Base-by-base conservation (phyloP, 2,888 invertebrate species). In the Leptothorax acervorum region DNA sequence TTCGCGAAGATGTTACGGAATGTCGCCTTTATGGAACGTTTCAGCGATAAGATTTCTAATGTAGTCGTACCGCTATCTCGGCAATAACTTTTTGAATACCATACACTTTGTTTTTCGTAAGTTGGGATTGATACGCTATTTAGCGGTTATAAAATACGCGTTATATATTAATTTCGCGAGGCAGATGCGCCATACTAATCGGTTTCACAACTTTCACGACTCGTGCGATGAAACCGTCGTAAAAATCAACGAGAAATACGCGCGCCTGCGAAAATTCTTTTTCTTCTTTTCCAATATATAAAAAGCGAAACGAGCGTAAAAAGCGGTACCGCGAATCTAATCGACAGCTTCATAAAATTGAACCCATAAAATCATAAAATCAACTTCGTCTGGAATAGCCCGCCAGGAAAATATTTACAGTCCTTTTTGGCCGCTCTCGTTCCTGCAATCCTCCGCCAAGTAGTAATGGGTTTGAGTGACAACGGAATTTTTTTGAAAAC, bases 331-430 rank as follows among this genome's bases (percentile, higher is more conserved):
- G 90, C 92, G 91, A 94, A 94, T 94, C 94, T 94, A 94, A 94
- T 94, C 94, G 94, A 94, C 94, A 94, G 93, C 93, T 94, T 93
- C 94, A 92, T 94, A 93, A 94, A 94, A 94, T 94, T 93, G 89
- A 93, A 92, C 91, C 92, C 92, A 92, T 94, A 94, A 93, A 94
- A 93, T 93, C 94, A 94, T 94, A 94, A 94, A 94, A 94, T 94
- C 92, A 92, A 92, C 90, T 91, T 87, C 85, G 86, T 88, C 85
- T 87, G 85, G 88, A 87, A 89, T 85, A 88, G 85, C 83, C 87
- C 82, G 89, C 71, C 87, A 84, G 85, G 90, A 91, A 91, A 92
- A 92, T 92, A 92, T 93, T 93, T 92, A 93, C 88, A 91, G 86
- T 88, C 91, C 87, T 87, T 90, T 90, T 88, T 89, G 85, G 87